Evolutionary conservation across 1,140 invertebrate genomes (phyloP).

Genomic region (Uloborus diversus): DNA sequence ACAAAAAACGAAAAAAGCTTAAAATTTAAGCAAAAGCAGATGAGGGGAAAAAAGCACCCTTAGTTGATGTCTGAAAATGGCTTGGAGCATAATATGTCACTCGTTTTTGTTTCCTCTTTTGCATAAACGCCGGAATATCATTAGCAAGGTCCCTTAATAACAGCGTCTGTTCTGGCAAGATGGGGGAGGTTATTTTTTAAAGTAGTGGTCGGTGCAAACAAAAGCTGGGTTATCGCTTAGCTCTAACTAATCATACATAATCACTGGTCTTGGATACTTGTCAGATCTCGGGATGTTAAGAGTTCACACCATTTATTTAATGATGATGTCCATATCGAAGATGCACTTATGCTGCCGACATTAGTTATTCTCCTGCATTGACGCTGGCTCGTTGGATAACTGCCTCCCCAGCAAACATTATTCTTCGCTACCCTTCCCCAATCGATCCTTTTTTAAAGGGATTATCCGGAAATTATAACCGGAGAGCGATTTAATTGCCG

Average conservation of each 20-base stretch:
- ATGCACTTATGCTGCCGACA: constrained; percentile 38
- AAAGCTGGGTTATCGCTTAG: constrained; percentile 45
- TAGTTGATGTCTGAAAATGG: constrained; percentile 47
- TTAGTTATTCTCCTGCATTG: constrained; percentile 41
- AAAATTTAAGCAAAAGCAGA: constrained; percentile 8
- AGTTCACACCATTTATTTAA: constrained; percentile 58
- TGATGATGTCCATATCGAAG: constrained; percentile 55
- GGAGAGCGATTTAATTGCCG: constrained; percentile 30
- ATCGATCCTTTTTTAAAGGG: constrained; percentile 45
- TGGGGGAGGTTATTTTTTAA: constrained; percentile 43
- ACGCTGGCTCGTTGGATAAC: constrained; percentile 6
- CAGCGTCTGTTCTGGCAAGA: constrained; percentile 42
- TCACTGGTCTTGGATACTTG: constrained; percentile 47
- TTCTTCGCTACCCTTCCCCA: constrained; percentile 1
- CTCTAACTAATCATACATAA: constrained; percentile 54
- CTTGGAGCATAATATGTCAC: constrained; percentile 47
- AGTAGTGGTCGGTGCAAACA: constrained; percentile 11
- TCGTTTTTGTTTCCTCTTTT: constrained; percentile 42
- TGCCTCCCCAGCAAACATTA: constrained; percentile 8
- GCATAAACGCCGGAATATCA: constrained; percentile 51
- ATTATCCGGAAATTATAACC: constrained; percentile 51
- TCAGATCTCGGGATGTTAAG: constrained; percentile 46
- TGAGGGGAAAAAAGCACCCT: constrained; percentile 16
- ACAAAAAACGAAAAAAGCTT: neutral
- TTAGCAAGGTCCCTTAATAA: constrained; percentile 42